A percentile compares a stretch with the other conserved stretches of the same genome.
Evolutionary conservation across 2,888 invertebrate genomes (phyloP).

Genomic region (Aromia moschata): DNA sequence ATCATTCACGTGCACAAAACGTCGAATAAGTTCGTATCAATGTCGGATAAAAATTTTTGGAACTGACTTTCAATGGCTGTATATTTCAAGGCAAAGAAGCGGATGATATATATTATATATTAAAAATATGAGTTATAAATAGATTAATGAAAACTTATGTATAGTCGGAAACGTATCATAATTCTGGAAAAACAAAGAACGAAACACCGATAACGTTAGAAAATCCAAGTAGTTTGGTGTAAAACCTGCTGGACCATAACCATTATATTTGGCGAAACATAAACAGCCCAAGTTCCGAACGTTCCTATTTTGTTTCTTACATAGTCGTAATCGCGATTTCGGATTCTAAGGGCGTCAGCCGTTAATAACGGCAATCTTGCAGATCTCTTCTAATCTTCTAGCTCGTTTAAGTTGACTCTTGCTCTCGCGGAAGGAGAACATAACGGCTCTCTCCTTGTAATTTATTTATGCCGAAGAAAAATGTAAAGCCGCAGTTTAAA

Average conservation of each 20-base stretch:
- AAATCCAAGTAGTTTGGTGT: constrained; percentile 1
- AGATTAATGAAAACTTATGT: too few relatives aligned
- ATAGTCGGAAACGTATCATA: too few relatives aligned
- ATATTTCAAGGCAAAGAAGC: too few relatives aligned
- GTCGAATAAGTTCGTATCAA: too few relatives aligned
- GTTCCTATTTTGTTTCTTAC: constrained; percentile 29
- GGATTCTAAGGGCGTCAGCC: constrained; percentile 36
- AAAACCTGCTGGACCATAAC: constrained; percentile 34
- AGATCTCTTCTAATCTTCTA: constrained; percentile 40
- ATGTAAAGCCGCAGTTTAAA: neutral
- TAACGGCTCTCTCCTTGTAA: neutral
- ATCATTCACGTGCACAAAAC: too few relatives aligned
- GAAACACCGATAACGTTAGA: neutral
- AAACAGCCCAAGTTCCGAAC: constrained; percentile 44
- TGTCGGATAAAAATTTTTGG: too few relatives aligned
- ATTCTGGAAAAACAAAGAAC: too few relatives aligned
- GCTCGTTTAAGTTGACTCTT: constrained; percentile 39
- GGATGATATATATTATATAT: too few relatives aligned
- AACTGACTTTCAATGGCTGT: too few relatives aligned
- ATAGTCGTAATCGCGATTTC: constrained; percentile 35
- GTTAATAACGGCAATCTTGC: constrained; percentile 39
- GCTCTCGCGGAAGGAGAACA: constrained; percentile 15
- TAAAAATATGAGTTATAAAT: too few relatives aligned
- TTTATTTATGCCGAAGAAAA: neutral
- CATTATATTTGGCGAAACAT: constrained; percentile 42